These are phyloP conservation scores for Brachionus paranguensis DNA, from an alignment of 1,140 invertebrate genomes.

Conservation along the genomic window DNA sequence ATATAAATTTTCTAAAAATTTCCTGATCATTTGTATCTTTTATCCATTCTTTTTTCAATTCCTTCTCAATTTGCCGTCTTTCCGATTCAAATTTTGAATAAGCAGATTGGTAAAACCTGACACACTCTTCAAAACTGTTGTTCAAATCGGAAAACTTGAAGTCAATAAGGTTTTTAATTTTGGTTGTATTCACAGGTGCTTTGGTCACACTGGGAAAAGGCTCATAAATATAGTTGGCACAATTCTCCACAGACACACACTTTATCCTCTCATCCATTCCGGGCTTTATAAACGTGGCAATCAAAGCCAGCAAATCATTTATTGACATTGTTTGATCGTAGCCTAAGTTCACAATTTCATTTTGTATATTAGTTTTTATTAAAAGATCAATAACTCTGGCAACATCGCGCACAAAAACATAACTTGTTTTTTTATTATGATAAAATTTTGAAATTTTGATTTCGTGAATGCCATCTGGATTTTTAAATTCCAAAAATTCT, in stretches of 20 bases:
- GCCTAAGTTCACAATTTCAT: slow-evolving; percentile 55
- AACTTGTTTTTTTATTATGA: slow-evolving; percentile 50
- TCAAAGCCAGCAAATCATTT: slow-evolving; percentile 45
- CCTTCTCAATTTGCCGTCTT: slow-evolving; percentile 42
- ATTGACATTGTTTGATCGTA: slow-evolving; percentile 46
- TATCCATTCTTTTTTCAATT: slow-evolving; percentile 36
- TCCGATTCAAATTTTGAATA: slow-evolving; percentile 44
- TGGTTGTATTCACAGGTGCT: slow-evolving; percentile 53
- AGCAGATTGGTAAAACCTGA: slow-evolving; percentile 53
- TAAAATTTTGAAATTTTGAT: slow-evolving; percentile 50
- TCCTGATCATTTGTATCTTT: slow-evolving; percentile 11
- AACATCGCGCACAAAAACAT: slow-evolving; percentile 57
- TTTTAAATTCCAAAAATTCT: slow-evolving; percentile 44
- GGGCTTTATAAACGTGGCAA: slow-evolving; percentile 45
- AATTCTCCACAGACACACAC: slow-evolving; percentile 42
- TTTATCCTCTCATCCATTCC: slow-evolving; percentile 38
- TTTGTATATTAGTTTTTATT: slow-evolving; percentile 43
- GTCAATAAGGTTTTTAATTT: slow-evolving; percentile 48
- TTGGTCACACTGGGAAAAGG: slow-evolving; percentile 56
- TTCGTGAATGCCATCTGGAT: slow-evolving; percentile 45
- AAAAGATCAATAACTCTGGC: slow-evolving; percentile 49
- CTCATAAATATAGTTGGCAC: slow-evolving; percentile 39
- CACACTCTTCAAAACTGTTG: slow-evolving; percentile 49
- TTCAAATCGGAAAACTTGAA: slow-evolving; percentile 53
- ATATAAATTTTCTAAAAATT: neutral